Evolutionary conservation across 2,113 vertebrate species (phyloP).

Genomic region (Pangasianodon hypophthalmus): DNA sequence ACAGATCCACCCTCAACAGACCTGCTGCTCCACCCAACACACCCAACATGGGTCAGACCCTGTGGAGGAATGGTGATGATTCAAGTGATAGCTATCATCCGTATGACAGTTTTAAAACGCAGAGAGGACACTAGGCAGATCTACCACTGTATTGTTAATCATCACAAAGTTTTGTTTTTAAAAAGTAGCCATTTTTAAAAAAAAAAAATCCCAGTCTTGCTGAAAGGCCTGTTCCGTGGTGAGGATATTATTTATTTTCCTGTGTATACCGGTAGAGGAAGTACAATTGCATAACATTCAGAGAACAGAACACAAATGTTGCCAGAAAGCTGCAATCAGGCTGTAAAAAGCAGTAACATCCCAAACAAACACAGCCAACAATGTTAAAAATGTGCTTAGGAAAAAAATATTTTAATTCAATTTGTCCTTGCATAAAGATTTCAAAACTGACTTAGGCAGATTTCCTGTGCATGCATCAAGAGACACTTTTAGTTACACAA

Average conservation of each 20-base stretch:
- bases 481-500: background rate
- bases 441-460: background rate
- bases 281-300: constrained; percentile 8
- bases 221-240: background rate
- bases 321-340: background rate
- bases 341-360: background rate
- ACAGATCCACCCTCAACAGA: constrained; percentile 17
- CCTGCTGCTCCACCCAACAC: constrained; percentile 49
- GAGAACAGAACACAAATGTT: background rate
- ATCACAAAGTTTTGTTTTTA: background rate
- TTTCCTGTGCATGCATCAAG: background rate
- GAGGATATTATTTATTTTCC: background rate
- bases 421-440: background rate
- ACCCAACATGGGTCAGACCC: constrained; percentile 8
- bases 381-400: background rate
- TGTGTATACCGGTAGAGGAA: background rate
- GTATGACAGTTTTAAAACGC: background rate
- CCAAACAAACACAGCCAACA: background rate
- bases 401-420: background rate
- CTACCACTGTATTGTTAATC: background rate
- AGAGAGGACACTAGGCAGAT: background rate
- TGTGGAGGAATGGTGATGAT: background rate
- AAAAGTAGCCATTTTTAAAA: background rate
- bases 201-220: background rate
- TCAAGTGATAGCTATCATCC: background rate